Evolutionary conservation across 2,113 vertebrate genomes (phyloP).

Genomic region (Equus przewalskii): DNA sequence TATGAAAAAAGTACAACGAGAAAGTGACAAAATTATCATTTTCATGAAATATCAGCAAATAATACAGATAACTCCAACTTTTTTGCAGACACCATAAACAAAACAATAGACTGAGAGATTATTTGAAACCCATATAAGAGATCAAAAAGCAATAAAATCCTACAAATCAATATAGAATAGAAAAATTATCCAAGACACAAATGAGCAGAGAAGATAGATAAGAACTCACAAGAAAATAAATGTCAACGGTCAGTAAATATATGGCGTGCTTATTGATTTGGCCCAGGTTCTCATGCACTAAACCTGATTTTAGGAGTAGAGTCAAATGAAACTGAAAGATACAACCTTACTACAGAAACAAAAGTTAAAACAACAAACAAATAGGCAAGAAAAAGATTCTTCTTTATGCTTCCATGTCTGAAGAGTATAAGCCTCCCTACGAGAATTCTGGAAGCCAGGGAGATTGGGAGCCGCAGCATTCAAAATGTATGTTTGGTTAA

Average conservation of each 20-base stretch:
- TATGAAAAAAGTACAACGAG: background rate
- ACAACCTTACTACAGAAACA: background rate
- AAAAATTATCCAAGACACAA: background rate
- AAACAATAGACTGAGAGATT: background rate
- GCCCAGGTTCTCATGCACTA: background rate
- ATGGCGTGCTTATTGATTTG: background rate
- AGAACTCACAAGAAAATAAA: conserved; percentile 1
- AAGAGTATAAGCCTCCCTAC: background rate
- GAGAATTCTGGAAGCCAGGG: background rate
- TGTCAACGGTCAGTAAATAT: background rate
- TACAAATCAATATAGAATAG: background rate
- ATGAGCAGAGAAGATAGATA: background rate
- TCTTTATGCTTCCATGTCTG: background rate
- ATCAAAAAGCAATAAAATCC: background rate
- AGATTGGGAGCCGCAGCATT: background rate
- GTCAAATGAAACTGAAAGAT: background rate
- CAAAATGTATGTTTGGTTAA: background rate
- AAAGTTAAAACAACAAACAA: background rate
- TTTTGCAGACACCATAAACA: background rate
- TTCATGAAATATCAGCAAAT: conserved; percentile 2
- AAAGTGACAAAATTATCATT: conserved; percentile 18
- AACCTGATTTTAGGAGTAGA: background rate
- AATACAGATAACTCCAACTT: background rate
- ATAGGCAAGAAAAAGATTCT: background rate
- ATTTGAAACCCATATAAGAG: background rate